Conservation (phyloP, 2,888 invertebrate species). For the Nowickia ferox region DNA sequence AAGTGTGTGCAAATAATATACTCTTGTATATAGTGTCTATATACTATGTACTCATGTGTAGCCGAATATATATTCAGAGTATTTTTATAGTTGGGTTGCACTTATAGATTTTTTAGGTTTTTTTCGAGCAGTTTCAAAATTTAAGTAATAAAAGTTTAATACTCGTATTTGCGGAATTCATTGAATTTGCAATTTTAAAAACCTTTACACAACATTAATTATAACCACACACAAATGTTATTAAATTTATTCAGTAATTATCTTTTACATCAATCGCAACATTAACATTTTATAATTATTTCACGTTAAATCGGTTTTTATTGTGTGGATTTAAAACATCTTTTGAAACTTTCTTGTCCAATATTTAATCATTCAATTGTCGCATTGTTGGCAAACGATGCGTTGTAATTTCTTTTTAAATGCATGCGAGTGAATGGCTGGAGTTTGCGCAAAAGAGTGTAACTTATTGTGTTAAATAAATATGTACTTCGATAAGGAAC, state of each 20-base stretch:
- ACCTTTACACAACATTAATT: not conserved
- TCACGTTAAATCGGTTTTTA: not conserved
- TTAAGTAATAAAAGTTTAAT: no score
- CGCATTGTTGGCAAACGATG: slow-evolving; percentile 61
- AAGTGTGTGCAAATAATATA: no score
- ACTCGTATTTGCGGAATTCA: not conserved
- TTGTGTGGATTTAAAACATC: slow-evolving; percentile 2
- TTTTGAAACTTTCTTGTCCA: slow-evolving; percentile 21
- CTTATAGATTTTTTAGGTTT: no score
- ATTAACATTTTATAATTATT: slow-evolving; percentile 18
- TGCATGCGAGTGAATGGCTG: slow-evolving; percentile 1
- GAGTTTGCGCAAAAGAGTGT: slow-evolving; percentile 38
- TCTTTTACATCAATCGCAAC: slow-evolving; percentile 12
- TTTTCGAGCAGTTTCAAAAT: no score
- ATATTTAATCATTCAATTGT: slow-evolving; percentile 48
- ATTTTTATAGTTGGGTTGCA: no score
- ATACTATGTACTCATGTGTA: no score
- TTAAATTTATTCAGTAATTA: not conserved
- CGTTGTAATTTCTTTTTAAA: slow-evolving; percentile 37
- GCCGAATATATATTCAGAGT: no score
- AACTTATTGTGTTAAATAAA: slow-evolving; percentile 12
- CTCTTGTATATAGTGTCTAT: no score
- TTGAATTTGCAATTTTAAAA: not conserved
- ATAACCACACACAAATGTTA: not conserved
- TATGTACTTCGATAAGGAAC: not conserved